These are phyloP conservation scores for Melieria picta DNA, from an alignment of 2,888 invertebrate genomes.

Conservation along the genomic window DNA sequence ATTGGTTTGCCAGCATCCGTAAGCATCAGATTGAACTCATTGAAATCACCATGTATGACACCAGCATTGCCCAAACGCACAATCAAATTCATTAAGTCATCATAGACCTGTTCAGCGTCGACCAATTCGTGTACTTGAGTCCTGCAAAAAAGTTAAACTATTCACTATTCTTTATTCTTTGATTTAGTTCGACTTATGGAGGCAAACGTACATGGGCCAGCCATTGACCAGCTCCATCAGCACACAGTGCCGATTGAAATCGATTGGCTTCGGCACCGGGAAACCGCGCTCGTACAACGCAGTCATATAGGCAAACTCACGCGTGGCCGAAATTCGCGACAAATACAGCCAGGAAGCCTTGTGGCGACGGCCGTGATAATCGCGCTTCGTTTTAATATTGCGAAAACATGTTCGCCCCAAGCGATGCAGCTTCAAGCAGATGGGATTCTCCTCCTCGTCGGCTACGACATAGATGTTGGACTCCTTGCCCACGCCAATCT, in stretches of 20 bases:
- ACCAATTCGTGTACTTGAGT: slow-evolving; percentile 74
- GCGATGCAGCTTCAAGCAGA: slow-evolving; percentile 91
- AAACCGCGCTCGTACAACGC: slow-evolving; percentile 90
- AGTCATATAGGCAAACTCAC: slow-evolving; percentile 98
- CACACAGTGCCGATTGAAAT: slow-evolving; percentile 94
- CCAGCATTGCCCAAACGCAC: slow-evolving; percentile 92
- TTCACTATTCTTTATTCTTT: neutral
- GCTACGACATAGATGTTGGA: slow-evolving; percentile 94
- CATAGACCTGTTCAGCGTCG: slow-evolving; percentile 84
- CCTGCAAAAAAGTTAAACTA: slow-evolving; percentile 56
- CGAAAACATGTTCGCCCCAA: slow-evolving; percentile 96
- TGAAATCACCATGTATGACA: slow-evolving; percentile 98
- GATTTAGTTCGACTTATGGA: no score
- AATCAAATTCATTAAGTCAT: slow-evolving; percentile 93
- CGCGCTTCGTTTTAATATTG: slow-evolving; percentile 93
- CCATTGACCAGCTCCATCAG: slow-evolving; percentile 93
- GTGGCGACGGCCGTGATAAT: slow-evolving; percentile 93
- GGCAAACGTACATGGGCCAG: slow-evolving; percentile 75
- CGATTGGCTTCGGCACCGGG: slow-evolving; percentile 94
- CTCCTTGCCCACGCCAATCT: slow-evolving; percentile 99
- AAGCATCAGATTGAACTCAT: slow-evolving; percentile 98
- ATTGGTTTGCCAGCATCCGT: slow-evolving; percentile 81
- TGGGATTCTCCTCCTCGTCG: slow-evolving; percentile 79
- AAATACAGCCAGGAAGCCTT: slow-evolving; percentile 95
- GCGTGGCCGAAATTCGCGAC: slow-evolving; percentile 94